Percentiles rank a stretch among this genome's conserved stretches.
Conservation (phyloP, 2,888 invertebrate species). For the Hypselothyrea guttata region DNA sequence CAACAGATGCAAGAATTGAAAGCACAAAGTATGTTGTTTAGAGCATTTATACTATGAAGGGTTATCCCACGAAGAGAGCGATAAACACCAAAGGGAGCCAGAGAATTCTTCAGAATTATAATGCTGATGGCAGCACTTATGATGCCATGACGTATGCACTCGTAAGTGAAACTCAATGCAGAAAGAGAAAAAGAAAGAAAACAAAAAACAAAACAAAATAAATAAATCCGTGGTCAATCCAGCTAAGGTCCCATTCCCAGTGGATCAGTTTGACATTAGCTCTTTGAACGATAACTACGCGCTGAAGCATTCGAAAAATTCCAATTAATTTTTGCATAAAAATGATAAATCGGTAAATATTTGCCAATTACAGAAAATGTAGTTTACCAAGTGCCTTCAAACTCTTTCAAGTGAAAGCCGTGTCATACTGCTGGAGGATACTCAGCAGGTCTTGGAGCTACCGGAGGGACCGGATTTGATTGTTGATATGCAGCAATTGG, state of each 20-base stretch:
- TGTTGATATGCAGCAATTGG: constrained; percentile 7
- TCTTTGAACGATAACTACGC: constrained; percentile 26
- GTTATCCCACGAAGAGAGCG: neutral
- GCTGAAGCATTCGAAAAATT: neutral
- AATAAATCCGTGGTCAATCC: neutral
- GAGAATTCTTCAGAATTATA: constrained; percentile 14
- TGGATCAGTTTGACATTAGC: constrained; percentile 39
- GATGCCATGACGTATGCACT: neutral
- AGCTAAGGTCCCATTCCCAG: neutral
- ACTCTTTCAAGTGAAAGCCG: constrained; percentile 31
- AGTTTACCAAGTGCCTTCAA: too few species aligned
- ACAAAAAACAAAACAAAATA: too few species aligned
- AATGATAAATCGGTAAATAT: constrained; percentile 27
- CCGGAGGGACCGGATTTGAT: neutral
- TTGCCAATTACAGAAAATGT: neutral
- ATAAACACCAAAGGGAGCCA: neutral
- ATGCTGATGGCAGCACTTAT: constrained; percentile 38
- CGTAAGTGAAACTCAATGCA: constrained; percentile 8
- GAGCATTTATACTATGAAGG: too few species aligned
- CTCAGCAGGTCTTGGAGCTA: neutral
- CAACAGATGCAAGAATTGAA: too few species aligned
- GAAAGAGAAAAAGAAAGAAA: neutral
- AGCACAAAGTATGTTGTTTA: too few species aligned
- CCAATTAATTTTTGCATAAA: neutral
- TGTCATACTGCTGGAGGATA: constrained; percentile 23